These are phyloP conservation scores for Eugnorisma glareosa DNA, from an alignment of 2,888 invertebrate species.

Conservation along the genomic window DNA sequence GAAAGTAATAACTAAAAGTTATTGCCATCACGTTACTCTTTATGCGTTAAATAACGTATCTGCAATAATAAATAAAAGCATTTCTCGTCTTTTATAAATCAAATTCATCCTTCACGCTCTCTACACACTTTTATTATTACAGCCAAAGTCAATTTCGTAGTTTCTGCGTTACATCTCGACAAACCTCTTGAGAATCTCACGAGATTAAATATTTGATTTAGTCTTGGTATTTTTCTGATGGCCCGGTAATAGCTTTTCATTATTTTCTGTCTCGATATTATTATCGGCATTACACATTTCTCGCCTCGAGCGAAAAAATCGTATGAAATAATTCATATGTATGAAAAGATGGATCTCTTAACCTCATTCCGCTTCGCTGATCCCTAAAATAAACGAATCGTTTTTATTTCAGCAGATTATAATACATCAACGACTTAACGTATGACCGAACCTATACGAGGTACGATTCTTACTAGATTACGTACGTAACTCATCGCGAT, in stretches of 20 bases:
- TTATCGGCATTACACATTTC: constrained; percentile 51
- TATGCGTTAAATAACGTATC: constrained; percentile 4
- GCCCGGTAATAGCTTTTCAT: constrained; percentile 56
- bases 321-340: constrained; percentile 35
- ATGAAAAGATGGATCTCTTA: constrained; percentile 42
- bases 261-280: constrained; percentile 51
- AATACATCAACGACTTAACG: constrained; percentile 85
- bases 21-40: neutral
- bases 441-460: constrained; percentile 76
- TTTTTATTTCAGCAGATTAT: constrained; percentile 85
- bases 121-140: constrained; percentile 59
- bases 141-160: constrained; percentile 61
- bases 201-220: constrained; percentile 62
- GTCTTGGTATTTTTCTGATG: constrained; percentile 59
- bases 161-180: constrained; percentile 47
- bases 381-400: constrained; percentile 74
- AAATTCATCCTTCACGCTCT: constrained; percentile 47
- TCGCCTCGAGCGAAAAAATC: constrained; percentile 31
- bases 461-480: constrained; percentile 79
- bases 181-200: constrained; percentile 53
- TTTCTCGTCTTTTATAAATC: constrained; percentile 27
- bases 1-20: neutral
- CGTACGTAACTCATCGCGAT: constrained; percentile 77
- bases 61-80: constrained; percentile 31
- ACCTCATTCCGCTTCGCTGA: constrained; percentile 67